Evolutionary conservation across 2,797 vertebrate species (phyloP).

Genomic region (Sebastes wilsoni): DNA sequence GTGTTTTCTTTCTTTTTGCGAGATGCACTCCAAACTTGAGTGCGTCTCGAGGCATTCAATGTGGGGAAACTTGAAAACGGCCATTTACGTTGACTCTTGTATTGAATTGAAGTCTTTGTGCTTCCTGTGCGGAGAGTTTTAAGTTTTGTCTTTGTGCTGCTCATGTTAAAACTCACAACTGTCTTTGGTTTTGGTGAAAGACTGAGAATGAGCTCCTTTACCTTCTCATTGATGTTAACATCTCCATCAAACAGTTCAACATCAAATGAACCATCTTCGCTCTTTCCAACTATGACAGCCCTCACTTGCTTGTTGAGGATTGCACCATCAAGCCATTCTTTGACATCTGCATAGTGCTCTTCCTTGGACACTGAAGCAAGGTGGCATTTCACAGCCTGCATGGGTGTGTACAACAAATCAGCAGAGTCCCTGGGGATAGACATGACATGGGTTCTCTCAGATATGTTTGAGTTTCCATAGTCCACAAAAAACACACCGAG

Average conservation of each 20-base stretch:
- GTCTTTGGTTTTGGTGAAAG: slow-evolving; percentile 32
- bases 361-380: slow-evolving; percentile 79
- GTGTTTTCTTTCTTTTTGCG: slow-evolving; percentile 25
- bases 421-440: slow-evolving; percentile 82
- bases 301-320: slow-evolving; percentile 83
- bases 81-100: neutral
- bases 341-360: slow-evolving; percentile 77
- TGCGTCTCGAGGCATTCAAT: neutral
- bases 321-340: slow-evolving; percentile 83
- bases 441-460: slow-evolving; percentile 81
- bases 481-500: slow-evolving; percentile 90
- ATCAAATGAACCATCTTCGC: slow-evolving; percentile 83
- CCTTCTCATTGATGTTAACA: slow-evolving; percentile 84
- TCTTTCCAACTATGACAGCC: slow-evolving; percentile 80
- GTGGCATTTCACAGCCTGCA: slow-evolving; percentile 89
- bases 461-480: slow-evolving; percentile 88
- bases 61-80: neutral
- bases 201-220: slow-evolving; percentile 77
- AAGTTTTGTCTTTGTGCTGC: neutral
- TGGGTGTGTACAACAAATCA: slow-evolving; percentile 87
- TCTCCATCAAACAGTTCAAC: slow-evolving; percentile 88
- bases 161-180: neutral
- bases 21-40: neutral
- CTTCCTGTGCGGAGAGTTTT: neutral
- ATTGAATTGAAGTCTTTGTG: neutral